A percentile compares a stretch with the other conserved stretches of the same genome.
phyloP scores from a whole-genome alignment of 2,888 invertebrate genomes.

The Tigriopus californicus region DNA sequence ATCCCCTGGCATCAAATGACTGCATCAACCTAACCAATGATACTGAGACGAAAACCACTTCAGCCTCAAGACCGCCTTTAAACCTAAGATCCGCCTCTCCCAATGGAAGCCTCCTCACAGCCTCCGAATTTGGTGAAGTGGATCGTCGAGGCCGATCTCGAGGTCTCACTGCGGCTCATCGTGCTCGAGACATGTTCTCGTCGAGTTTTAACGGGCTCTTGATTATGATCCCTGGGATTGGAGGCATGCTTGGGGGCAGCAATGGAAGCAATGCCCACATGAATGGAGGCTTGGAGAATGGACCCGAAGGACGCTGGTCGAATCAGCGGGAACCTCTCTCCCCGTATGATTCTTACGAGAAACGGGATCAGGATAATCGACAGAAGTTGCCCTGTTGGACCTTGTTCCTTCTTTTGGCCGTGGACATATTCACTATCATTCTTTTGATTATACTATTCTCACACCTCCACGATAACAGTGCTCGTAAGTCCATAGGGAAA shows the following conservation, averaged over 20 bases:
- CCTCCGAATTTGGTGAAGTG: slow-evolving; percentile 10
- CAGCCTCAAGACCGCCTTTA: too few relatives aligned
- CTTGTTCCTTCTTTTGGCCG: slow-evolving; percentile 1
- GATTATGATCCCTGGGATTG: background rate
- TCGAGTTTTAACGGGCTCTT: background rate
- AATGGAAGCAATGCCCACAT: background rate
- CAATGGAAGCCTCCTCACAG: background rate
- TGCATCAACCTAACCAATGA: too few relatives aligned
- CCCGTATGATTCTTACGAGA: background rate
- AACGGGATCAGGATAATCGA: background rate
- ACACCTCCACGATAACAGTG: background rate
- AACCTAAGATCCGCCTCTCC: background rate
- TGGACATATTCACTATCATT: slow-evolving; percentile 6
- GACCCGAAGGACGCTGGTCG: background rate
- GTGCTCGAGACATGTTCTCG: background rate
- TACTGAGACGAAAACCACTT: too few relatives aligned
- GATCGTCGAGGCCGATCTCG: background rate
- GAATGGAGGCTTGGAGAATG: background rate
- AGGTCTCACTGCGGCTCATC: background rate
- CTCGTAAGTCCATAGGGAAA: background rate
- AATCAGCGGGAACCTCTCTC: background rate
- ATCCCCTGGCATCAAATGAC: too few relatives aligned
- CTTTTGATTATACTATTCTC: background rate
- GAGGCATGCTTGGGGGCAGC: background rate
- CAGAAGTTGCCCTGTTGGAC: slow-evolving; percentile 5